These are phyloP conservation scores for Lateolabrax maculatus DNA, from an alignment of 2,797 vertebrate genomes.

Conservation along the genomic window DNA sequence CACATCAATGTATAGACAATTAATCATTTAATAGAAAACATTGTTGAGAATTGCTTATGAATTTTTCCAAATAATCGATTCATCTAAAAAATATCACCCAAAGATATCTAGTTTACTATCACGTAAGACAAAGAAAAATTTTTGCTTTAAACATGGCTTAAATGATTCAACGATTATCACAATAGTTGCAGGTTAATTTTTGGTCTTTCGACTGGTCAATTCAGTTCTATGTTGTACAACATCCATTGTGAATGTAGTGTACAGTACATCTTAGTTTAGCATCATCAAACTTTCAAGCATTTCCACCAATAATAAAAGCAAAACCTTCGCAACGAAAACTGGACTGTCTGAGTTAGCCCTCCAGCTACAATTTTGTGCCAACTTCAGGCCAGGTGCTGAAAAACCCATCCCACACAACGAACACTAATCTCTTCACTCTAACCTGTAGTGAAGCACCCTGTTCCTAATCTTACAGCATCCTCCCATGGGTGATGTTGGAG, in stretches of 20 bases:
- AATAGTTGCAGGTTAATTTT: neutral
- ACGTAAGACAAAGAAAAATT: no score
- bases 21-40: neutral
- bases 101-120: neutral
- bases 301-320: neutral
- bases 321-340: neutral
- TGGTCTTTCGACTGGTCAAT: no score
- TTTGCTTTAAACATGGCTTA: neutral
- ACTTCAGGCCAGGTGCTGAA: conserved; percentile 10
- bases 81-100: neutral
- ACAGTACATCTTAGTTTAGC: conserved; percentile 1
- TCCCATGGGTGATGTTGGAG: conserved; percentile 66
- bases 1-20: neutral
- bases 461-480: conserved; percentile 74
- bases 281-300: neutral
- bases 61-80: neutral
- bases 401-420: conserved; percentile 20
- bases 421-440: conserved; percentile 40
- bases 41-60: neutral
- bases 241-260: neutral
- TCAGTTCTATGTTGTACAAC: neutral
- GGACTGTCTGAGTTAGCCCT: neutral
- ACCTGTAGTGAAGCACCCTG: conserved; percentile 69
- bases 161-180: neutral
- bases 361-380: neutral